Conservation (phyloP, 2,888 invertebrate species). For the Acholoe squamosa region DNA sequence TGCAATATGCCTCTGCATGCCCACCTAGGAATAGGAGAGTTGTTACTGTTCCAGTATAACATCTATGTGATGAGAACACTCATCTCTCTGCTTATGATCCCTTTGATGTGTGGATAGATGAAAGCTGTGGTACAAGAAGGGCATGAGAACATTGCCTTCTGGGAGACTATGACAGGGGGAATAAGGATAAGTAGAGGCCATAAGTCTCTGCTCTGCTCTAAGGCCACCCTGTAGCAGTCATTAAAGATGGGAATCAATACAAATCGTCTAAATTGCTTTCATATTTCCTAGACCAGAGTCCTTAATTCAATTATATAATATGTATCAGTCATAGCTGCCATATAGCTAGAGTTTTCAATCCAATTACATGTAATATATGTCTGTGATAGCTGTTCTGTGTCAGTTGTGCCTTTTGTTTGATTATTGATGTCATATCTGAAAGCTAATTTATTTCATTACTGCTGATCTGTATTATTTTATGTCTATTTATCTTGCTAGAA, state of each 20-base stretch:
- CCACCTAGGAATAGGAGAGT: too few species aligned
- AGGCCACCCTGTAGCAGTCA: background rate
- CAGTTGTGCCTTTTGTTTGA: too few species aligned
- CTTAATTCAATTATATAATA: background rate
- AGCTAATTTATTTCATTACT: too few species aligned
- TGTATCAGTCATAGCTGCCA: background rate
- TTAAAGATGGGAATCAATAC: background rate
- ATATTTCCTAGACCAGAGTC: background rate
- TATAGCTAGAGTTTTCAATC: background rate
- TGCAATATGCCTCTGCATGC: too few species aligned
- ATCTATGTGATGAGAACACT: too few species aligned
- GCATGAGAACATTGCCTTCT: too few species aligned
- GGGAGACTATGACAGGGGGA: too few species aligned
- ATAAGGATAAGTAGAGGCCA: too few species aligned
- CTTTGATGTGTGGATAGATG: conserved; percentile 6
- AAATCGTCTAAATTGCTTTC: background rate
- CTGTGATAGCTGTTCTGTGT: background rate
- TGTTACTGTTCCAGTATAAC: too few species aligned
- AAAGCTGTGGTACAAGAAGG: background rate
- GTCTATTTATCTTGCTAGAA: too few species aligned
- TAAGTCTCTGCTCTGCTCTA: background rate
- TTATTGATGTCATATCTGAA: too few species aligned
- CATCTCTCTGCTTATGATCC: background rate
- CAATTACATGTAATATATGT: conserved; percentile 5
- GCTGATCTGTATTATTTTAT: too few species aligned